Percentiles rank a stretch among this genome's conserved stretches.
Evolutionary conservation across 2,888 invertebrate genomes (phyloP).

Genomic region (Cotesia congregata): DNA sequence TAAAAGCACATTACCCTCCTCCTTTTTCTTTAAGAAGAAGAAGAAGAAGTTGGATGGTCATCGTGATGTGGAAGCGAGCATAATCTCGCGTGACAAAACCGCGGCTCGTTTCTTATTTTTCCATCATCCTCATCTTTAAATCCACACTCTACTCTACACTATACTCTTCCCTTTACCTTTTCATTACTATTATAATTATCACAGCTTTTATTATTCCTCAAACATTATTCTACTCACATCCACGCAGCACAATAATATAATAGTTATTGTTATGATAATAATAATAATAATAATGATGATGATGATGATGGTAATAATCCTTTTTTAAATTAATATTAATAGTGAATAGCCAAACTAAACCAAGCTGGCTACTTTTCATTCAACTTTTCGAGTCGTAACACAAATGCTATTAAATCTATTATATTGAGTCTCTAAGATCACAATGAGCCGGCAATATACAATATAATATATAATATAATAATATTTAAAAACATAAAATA

Average conservation of each 20-base stretch:
- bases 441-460: background rate
- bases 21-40: too few relatives aligned
- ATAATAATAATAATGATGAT: too few relatives aligned
- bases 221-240: background rate
- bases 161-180: background rate
- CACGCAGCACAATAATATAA: background rate
- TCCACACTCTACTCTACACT: conserved; percentile 9
- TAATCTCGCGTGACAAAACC: conserved; percentile 50
- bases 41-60: conserved; percentile 46
- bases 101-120: conserved; percentile 23
- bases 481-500: background rate
- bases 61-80: conserved; percentile 44
- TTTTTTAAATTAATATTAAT: background rate
- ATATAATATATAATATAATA: conserved; percentile 1
- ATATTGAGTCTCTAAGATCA: background rate
- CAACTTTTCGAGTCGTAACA: background rate
- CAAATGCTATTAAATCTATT: background rate
- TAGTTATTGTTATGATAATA: too few relatives aligned
- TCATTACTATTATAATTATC: background rate
- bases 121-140: background rate
- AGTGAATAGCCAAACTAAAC: background rate
- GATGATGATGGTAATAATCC: background rate
- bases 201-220: conserved; percentile 1
- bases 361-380: background rate
- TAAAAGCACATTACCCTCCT: conserved; percentile 50